These are phyloP conservation scores for Sebastes hopkinsi DNA, from an alignment of 2,797 vertebrate genomes.

Conservation along the genomic window DNA sequence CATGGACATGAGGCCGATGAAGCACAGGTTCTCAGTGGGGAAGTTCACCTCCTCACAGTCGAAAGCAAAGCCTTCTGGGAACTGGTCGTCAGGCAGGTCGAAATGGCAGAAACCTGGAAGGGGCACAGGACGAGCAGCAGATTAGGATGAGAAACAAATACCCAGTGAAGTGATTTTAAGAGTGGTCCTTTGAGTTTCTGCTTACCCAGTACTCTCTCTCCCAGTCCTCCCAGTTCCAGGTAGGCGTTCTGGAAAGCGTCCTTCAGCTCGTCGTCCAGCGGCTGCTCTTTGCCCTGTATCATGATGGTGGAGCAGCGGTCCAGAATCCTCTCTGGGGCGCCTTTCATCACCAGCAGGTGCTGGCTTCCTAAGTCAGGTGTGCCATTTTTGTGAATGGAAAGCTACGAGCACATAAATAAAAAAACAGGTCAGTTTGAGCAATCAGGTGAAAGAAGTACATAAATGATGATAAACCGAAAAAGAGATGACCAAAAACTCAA, in stretches of 20 bases:
- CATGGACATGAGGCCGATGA: slow-evolving; percentile 95
- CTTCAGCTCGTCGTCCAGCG: slow-evolving; percentile 91
- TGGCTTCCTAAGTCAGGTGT: slow-evolving; percentile 80
- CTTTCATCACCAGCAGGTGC: slow-evolving; percentile 95
- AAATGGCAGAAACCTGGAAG: slow-evolving; percentile 91
- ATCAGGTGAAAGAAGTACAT: no score
- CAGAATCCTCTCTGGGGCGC: slow-evolving; percentile 92
- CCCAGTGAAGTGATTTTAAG: neutral
- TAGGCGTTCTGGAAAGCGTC: slow-evolving; percentile 95
- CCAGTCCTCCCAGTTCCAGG: slow-evolving; percentile 91
- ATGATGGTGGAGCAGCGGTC: slow-evolving; percentile 93
- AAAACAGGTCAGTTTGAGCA: neutral
- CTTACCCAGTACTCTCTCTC: slow-evolving; percentile 86
- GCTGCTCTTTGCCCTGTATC: slow-evolving; percentile 91
- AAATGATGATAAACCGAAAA: neutral
- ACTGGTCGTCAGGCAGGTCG: slow-evolving; percentile 89
- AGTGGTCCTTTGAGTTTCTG: neutral
- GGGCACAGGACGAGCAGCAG: neutral
- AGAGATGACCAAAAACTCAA: neutral
- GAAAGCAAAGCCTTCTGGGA: slow-evolving; percentile 89
- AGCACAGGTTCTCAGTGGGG: slow-evolving; percentile 92
- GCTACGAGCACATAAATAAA: slow-evolving; percentile 62
- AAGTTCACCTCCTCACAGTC: slow-evolving; percentile 93
- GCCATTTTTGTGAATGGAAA: slow-evolving; percentile 90
- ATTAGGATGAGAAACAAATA: neutral